A percentile compares a stretch with the other conserved stretches of the same genome.
Evolutionary conservation across 2,113 vertebrate genomes (phyloP).

Genomic region (Leptobrachium ailaonicum): DNA sequence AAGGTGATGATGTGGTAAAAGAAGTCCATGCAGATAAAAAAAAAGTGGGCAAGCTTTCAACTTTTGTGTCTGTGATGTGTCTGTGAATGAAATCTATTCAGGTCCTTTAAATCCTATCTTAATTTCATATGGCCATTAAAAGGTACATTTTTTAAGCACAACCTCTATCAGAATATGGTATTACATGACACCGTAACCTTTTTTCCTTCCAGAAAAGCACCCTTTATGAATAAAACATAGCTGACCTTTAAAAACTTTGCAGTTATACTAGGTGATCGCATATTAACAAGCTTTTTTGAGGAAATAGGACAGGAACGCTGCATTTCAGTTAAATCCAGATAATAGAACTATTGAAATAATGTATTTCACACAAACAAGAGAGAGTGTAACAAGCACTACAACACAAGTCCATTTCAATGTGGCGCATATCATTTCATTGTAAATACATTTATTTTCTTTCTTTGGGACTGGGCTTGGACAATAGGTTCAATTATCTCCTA

Average conservation of each 20-base stretch:
- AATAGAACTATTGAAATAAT: slow-evolving; percentile 77
- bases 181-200: slow-evolving; percentile 82
- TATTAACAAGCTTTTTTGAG: slow-evolving; percentile 85
- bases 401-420: slow-evolving; percentile 63
- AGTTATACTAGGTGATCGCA: slow-evolving; percentile 82
- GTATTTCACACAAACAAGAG: slow-evolving; percentile 70
- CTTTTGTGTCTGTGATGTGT: slow-evolving; percentile 10
- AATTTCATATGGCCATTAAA: slow-evolving; percentile 57
- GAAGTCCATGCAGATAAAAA: neutral
- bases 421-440: slow-evolving; percentile 55
- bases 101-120: slow-evolving; percentile 36
- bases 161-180: slow-evolving; percentile 76
- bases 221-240: slow-evolving; percentile 86
- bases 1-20: neutral
- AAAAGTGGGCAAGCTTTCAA: neutral
- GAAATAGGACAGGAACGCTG: slow-evolving; percentile 76
- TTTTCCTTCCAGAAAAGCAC: slow-evolving; percentile 78
- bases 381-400: slow-evolving; percentile 66
- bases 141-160: slow-evolving; percentile 65
- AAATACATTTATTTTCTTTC: neutral
- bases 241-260: slow-evolving; percentile 84
- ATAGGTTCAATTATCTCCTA: neutral
- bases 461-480: neutral
- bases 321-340: slow-evolving; percentile 76
- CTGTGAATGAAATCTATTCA: slow-evolving; percentile 27